Conservation (phyloP, 30 jellyfish, hydroid and myxozoan species). For the Turritopsis rubra region DNA sequence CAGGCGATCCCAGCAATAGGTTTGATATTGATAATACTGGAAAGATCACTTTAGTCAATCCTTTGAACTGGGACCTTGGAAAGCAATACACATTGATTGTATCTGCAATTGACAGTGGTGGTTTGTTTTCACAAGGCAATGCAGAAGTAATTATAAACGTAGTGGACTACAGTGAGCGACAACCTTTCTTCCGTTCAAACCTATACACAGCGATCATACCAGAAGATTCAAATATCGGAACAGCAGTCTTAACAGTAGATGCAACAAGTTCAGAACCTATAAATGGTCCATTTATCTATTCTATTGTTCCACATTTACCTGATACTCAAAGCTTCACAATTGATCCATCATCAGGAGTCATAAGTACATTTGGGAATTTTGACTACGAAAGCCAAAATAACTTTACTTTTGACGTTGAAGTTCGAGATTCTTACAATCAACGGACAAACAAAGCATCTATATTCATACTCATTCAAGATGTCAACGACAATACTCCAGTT, state of each 20-base stretch:
- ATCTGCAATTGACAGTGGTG: constrained; percentile 69
- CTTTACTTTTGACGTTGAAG: constrained; percentile 58
- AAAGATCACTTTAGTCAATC: constrained; percentile 17
- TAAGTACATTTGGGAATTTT: constrained; percentile 34
- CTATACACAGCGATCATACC: constrained; percentile 32
- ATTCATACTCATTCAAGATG: constrained; percentile 45
- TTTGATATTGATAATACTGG: constrained; percentile 67
- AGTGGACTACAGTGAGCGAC: constrained; percentile 46
- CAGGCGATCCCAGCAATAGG: constrained; percentile 49
- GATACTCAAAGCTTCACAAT: constrained; percentile 42
- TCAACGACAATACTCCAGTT: constrained; percentile 77
- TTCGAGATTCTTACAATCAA: constrained; percentile 41
- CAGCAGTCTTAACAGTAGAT: constrained; percentile 42
- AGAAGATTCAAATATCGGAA: constrained; percentile 38
- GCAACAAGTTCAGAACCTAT: constrained; percentile 45
- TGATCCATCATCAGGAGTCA: constrained; percentile 53
- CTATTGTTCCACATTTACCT: constrained; percentile 35
- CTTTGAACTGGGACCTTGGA: constrained; percentile 27
- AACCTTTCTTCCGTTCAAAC: constrained; percentile 64
- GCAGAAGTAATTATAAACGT: constrained; percentile 57
- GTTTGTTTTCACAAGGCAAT: constrained; percentile 29
- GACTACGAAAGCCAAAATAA: constrained; percentile 49
- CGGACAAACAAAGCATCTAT: constrained; percentile 67
- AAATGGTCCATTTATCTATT: constrained; percentile 51
- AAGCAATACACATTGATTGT: constrained; percentile 35